phyloP scores from a whole-genome alignment of 53 echinoderm and acorn worm species.

The Hippasteria phrygiana region DNA sequence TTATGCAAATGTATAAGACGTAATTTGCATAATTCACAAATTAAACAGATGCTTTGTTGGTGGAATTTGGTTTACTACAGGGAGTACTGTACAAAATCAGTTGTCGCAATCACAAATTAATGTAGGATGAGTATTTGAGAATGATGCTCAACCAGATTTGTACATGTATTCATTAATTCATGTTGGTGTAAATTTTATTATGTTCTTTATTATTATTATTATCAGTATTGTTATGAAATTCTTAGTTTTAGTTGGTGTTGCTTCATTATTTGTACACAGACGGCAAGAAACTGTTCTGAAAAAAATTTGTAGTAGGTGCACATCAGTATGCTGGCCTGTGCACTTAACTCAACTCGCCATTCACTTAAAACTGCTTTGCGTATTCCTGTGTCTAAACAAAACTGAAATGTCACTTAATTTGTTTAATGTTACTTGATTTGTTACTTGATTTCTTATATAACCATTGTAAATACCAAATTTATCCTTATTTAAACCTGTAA shows the following conservation, averaged over 20 bases:
- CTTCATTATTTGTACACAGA: background rate
- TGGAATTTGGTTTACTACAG: too few species aligned
- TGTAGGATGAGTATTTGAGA: too few species aligned
- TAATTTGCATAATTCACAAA: too few species aligned
- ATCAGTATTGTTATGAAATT: background rate
- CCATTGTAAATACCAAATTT: background rate
- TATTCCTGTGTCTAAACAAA: slow-evolving; percentile 15
- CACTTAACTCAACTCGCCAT: slow-evolving; percentile 23
- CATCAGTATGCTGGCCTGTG: background rate
- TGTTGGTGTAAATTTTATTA: background rate
- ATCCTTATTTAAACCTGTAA: background rate
- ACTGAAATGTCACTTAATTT: slow-evolving; percentile 35
- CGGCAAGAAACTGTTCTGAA: too few species aligned
- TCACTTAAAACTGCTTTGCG: background rate
- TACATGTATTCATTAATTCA: background rate
- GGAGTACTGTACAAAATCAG: too few species aligned
- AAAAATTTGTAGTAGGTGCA: background rate
- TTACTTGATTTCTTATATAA: too few species aligned
- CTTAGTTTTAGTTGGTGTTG: background rate
- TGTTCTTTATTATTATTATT: background rate
- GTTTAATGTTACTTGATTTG: too few species aligned
- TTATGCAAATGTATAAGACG: too few species aligned
- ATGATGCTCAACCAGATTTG: too few species aligned
- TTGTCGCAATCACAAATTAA: too few species aligned
- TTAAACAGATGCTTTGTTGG: too few species aligned